phyloP scores from a whole-genome alignment of 2,888 invertebrate genomes.

The Conops quadrifasciatus region DNA sequence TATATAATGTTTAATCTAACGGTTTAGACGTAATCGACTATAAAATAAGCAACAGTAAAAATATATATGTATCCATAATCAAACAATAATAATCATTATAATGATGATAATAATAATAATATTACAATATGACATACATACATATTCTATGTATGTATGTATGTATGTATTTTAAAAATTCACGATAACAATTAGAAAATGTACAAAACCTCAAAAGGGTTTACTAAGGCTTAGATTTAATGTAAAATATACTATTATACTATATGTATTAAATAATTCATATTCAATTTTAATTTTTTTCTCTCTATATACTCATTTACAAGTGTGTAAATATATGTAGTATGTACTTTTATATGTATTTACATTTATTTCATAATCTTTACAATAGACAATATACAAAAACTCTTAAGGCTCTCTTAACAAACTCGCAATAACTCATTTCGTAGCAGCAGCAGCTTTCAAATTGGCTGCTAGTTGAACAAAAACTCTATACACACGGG shows the following conservation, averaged over 20 bases:
- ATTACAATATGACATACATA: background rate
- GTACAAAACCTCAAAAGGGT: constrained; percentile 25
- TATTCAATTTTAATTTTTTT: background rate
- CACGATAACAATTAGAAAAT: constrained; percentile 33
- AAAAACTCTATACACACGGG: too few species aligned
- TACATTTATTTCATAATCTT: constrained; percentile 5
- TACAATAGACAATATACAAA: constrained; percentile 28
- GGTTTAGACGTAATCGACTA: constrained; percentile 28
- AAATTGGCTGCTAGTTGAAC: background rate
- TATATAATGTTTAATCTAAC: constrained; percentile 23
- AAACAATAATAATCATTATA: constrained; percentile 26
- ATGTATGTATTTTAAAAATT: constrained; percentile 25
- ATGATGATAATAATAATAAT: constrained; percentile 7
- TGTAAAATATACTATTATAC: constrained; percentile 16
- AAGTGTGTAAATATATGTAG: constrained; percentile 27
- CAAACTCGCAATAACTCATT: background rate
- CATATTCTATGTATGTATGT: too few species aligned
- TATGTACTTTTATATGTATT: constrained; percentile 13
- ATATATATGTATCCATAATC: constrained; percentile 35
- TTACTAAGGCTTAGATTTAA: constrained; percentile 22
- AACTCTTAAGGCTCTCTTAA: background rate
- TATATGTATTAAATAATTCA: constrained; percentile 23
- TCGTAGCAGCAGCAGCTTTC: constrained; percentile 2
- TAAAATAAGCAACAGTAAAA: constrained; percentile 36
- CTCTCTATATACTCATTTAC: constrained; percentile 19